phyloP scores from a whole-genome alignment of 2,888 invertebrate species.

The Hypercompe scribonia region DNA sequence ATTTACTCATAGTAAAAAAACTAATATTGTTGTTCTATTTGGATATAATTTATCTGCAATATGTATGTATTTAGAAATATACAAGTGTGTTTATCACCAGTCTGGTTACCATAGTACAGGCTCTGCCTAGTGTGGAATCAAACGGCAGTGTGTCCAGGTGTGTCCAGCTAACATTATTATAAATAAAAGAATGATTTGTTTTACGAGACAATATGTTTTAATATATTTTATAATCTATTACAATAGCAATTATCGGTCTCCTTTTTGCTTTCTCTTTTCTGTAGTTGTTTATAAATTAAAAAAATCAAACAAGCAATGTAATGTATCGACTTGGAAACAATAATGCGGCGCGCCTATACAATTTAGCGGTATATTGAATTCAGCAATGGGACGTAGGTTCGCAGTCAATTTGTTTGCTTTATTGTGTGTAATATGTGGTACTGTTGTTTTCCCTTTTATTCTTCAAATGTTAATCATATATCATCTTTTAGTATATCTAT shows the following conservation, averaged over 20 bases:
- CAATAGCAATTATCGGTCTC: conserved; percentile 6
- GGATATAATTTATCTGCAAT: no score
- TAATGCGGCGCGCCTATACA: conserved; percentile 70
- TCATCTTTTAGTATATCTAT: neutral
- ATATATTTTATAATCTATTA: conserved; percentile 24
- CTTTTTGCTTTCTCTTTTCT: neutral
- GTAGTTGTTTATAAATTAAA: neutral
- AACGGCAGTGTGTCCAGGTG: no score
- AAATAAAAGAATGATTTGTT: no score
- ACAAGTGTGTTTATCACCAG: no score
- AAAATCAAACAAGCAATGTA: neutral
- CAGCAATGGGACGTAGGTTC: conserved; percentile 68
- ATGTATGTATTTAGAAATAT: no score
- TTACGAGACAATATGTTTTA: conserved; percentile 45
- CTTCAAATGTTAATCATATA: conserved; percentile 51
- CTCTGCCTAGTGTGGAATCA: no score
- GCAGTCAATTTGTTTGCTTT: conserved; percentile 81
- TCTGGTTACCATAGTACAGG: no score
- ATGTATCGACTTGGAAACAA: conserved; percentile 75
- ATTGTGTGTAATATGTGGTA: conserved; percentile 71
- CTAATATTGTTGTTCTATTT: no score
- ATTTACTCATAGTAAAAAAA: neutral
- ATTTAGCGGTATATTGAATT: conserved; percentile 70
- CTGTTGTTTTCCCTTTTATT: conserved; percentile 60
- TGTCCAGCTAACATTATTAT: no score